phyloP scores from a whole-genome alignment of 1,140 invertebrate species.

The Drosophila sturtevanti region DNA sequence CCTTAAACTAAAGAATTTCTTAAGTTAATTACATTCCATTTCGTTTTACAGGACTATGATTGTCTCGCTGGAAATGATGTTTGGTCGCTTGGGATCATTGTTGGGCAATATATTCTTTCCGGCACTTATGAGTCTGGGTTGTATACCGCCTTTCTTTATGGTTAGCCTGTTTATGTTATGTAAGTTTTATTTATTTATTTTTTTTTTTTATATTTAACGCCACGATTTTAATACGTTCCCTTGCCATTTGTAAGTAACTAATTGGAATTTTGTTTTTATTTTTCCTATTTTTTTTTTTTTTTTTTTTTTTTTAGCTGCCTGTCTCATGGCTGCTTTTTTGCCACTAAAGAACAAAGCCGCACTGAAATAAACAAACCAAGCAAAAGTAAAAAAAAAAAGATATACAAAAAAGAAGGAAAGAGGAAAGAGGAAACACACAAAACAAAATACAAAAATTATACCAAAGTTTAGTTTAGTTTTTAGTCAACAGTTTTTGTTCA shows the following conservation, averaged over 20 bases:
- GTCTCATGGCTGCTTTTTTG: slow-evolving; percentile 64
- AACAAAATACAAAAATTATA: slow-evolving; percentile 19
- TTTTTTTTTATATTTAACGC: not conserved
- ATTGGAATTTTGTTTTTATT: not conserved
- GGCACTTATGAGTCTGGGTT: slow-evolving; percentile 67
- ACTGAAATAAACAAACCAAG: too few species aligned
- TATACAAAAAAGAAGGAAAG: too few species aligned
- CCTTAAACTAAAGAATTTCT: too few species aligned
- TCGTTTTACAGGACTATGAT: slow-evolving; percentile 63
- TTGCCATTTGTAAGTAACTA: too few species aligned
- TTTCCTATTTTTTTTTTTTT: slow-evolving; percentile 1
- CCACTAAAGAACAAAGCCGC: slow-evolving; percentile 70
- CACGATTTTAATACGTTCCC: too few species aligned
- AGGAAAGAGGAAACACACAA: not conserved
- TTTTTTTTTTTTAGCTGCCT: slow-evolving; percentile 46
- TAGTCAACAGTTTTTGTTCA: slow-evolving; percentile 3
- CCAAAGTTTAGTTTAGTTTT: slow-evolving; percentile 37
- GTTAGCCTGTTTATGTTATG: slow-evolving; percentile 68
- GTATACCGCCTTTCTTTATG: slow-evolving; percentile 77
- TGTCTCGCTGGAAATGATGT: slow-evolving; percentile 75
- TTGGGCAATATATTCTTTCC: slow-evolving; percentile 75
- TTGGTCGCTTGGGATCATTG: slow-evolving; percentile 70
- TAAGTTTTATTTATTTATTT: slow-evolving; percentile 34
- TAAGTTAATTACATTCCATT: too few species aligned
- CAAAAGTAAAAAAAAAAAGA: too few species aligned